These are phyloP conservation scores for Raja brachyura DNA, from an alignment of 2,113 vertebrate genomes.

Conservation along the genomic window DNA sequence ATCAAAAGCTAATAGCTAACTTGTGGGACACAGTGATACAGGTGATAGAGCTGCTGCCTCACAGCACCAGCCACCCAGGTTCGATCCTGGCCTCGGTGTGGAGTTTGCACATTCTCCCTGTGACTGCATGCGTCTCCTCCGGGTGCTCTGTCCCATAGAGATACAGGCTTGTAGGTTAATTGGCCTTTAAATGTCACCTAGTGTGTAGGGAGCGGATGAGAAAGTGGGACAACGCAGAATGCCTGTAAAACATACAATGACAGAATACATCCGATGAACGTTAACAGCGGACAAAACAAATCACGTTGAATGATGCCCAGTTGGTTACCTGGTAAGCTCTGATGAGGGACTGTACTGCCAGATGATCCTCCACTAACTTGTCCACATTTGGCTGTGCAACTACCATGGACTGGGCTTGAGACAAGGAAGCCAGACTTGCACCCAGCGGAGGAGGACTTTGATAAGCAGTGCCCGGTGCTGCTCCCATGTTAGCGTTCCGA, in stretches of 20 bases:
- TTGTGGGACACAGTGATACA: too few relatives aligned
- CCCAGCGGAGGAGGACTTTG: slow-evolving; percentile 70
- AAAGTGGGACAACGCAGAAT: too few relatives aligned
- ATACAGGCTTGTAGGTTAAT: too few relatives aligned
- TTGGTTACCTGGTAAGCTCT: slow-evolving; percentile 82
- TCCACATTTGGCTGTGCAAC: slow-evolving; percentile 68
- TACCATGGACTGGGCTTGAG: slow-evolving; percentile 56
- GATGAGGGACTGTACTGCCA: slow-evolving; percentile 88
- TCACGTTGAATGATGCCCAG: not conserved
- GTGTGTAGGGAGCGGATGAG: too few relatives aligned
- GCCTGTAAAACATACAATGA: not conserved
- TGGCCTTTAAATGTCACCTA: too few relatives aligned
- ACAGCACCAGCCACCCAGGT: too few relatives aligned
- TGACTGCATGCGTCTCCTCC: too few relatives aligned
- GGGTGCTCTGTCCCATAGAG: too few relatives aligned
- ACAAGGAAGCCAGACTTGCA: slow-evolving; percentile 51
- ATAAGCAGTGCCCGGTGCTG: slow-evolving; percentile 76
- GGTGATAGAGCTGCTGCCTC: too few relatives aligned
- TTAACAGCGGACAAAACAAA: not conserved
- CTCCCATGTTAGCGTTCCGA: slow-evolving; percentile 75
- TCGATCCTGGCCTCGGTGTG: too few relatives aligned
- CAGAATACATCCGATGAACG: not conserved
- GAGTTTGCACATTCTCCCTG: too few relatives aligned
- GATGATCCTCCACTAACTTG: slow-evolving; percentile 85
- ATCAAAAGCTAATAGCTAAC: not conserved